Percentiles rank a stretch among this genome's conserved stretches.
Evolutionary conservation across 2,888 invertebrate genomes (phyloP).

Genomic region (Clitarchus hookeri): DNA sequence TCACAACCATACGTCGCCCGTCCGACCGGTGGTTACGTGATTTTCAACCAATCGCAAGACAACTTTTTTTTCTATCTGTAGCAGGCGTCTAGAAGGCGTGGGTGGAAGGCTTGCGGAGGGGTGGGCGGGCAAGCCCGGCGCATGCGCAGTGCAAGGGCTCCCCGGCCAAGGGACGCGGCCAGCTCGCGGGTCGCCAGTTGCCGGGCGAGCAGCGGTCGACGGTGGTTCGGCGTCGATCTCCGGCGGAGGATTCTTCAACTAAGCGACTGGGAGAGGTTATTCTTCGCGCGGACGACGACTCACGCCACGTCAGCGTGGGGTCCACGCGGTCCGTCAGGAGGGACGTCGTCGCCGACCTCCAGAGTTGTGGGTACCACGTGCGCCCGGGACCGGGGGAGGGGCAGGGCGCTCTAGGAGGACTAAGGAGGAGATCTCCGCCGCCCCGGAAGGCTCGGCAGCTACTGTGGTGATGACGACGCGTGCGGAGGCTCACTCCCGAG

Average conservation of each 20-base stretch:
- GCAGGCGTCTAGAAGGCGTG: constrained; percentile 70
- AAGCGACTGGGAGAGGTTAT: too few relatives aligned
- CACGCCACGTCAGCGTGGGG: neutral
- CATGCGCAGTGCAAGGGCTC: constrained; percentile 60
- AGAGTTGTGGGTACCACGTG: too few relatives aligned
- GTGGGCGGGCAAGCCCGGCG: constrained; percentile 29
- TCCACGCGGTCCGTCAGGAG: neutral
- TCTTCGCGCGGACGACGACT: neutral
- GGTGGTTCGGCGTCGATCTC: neutral
- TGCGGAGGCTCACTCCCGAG: constrained; percentile 72
- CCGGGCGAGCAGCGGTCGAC: neutral
- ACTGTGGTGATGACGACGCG: neutral
- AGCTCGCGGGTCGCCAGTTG: neutral
- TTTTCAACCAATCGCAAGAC: too few relatives aligned
- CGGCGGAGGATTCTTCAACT: too few relatives aligned
- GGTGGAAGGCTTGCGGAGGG: constrained; percentile 27
- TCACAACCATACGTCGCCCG: too few relatives aligned
- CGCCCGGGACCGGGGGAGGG: neutral
- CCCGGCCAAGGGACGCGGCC: neutral
- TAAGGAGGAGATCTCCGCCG: too few relatives aligned
- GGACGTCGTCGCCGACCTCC: neutral
- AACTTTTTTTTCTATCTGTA: constrained; percentile 47
- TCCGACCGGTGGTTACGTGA: too few relatives aligned
- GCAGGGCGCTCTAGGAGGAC: neutral
- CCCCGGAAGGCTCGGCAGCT: too few relatives aligned